Evolutionary conservation across 2,113 vertebrate species (phyloP).

Genomic region (Scytalopus superciliaris): DNA sequence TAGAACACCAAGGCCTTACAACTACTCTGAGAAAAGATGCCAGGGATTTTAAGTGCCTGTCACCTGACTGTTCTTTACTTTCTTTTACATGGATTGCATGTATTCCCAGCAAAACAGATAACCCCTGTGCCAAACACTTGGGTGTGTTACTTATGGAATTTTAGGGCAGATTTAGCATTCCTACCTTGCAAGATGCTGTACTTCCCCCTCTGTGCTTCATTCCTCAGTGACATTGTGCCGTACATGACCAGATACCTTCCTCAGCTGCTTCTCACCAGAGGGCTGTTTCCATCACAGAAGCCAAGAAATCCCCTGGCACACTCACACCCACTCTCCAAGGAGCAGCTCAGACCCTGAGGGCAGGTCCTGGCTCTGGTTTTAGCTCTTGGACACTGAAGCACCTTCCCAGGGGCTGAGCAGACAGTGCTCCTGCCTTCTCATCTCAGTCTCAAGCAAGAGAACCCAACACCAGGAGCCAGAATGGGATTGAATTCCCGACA

Average conservation of each 20-base stretch:
- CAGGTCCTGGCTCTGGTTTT: neutral
- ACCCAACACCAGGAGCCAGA: conserved; percentile 62
- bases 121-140: neutral
- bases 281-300: neutral
- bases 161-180: neutral
- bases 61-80: neutral
- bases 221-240: conserved; percentile 51
- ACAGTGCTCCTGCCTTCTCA: neutral
- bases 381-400: neutral
- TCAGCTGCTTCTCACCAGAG: neutral
- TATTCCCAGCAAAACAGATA: neutral
- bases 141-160: neutral
- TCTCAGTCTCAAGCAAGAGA: conserved; percentile 14
- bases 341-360: neutral
- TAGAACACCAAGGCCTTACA: neutral
- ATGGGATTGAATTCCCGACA: conserved; percentile 25
- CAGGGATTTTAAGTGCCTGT: neutral
- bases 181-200: conserved; percentile 68
- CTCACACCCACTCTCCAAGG: neutral
- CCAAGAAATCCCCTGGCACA: neutral
- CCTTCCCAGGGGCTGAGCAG: neutral
- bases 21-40: neutral
- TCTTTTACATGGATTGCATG: neutral
- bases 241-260: neutral
- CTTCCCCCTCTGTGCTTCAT: conserved; percentile 23